Evolutionary conservation across 2,888 invertebrate genomes (phyloP).

Genomic region (Ormyrus thymus): DNA sequence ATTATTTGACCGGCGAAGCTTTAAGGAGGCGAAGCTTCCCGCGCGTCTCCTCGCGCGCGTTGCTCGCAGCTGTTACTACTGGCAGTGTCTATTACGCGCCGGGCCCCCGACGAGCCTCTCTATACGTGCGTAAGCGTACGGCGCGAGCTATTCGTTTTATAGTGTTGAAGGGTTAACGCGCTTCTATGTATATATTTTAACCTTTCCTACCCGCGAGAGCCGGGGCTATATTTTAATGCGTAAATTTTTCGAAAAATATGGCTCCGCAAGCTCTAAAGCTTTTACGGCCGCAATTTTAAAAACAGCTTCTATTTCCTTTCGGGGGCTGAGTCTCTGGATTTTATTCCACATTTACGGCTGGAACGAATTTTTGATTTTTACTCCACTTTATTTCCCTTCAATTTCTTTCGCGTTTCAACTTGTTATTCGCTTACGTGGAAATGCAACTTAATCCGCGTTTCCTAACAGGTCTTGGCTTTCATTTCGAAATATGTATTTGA

Average conservation of each 20-base stretch:
- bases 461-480: neutral
- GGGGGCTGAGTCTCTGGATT: too few species aligned
- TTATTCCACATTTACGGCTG: too few species aligned
- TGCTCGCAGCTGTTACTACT: conserved; percentile 1
- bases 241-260: too few species aligned
- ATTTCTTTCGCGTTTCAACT: neutral
- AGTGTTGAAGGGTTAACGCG: conserved; percentile 36
- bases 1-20: conserved; percentile 48
- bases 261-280: too few species aligned
- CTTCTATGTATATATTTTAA: conserved; percentile 28
- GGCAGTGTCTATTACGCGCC: conserved; percentile 26
- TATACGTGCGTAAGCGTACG: neutral
- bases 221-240: neutral
- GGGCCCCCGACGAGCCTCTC: too few species aligned
- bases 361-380: neutral
- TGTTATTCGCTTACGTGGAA: neutral
- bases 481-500: too few species aligned
- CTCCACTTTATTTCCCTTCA: neutral
- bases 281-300: neutral
- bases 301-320: too few species aligned
- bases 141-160: conserved; percentile 26
- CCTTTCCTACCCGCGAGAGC: neutral
- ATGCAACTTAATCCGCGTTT: neutral
- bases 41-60: neutral
- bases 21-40: conserved; percentile 15